Evolutionary conservation across 2,888 invertebrate genomes (phyloP).

Genomic region (Ectropis crepuscularia): DNA sequence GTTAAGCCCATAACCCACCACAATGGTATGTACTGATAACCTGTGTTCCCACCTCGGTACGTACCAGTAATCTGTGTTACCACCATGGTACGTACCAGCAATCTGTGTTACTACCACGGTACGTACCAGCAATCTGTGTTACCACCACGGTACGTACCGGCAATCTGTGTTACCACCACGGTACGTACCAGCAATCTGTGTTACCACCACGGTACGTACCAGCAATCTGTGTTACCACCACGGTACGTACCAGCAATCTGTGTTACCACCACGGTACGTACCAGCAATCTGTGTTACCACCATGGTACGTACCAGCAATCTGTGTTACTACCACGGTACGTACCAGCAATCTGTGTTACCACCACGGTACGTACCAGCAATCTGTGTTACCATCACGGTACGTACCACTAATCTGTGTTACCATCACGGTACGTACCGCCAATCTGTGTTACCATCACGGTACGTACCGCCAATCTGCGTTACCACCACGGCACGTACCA

Average conservation of each 20-base stretch:
- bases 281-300: conserved; percentile 81
- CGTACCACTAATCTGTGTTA: conserved; percentile 87
- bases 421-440: conserved; percentile 94
- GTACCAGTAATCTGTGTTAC: too few relatives aligned
- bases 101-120: too few relatives aligned
- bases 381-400: conserved; percentile 85
- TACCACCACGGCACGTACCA: neutral
- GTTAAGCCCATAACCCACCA: too few relatives aligned
- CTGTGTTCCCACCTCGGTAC: too few relatives aligned
- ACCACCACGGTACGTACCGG: too few relatives aligned
- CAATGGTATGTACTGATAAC: too few relatives aligned
- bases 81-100: too few relatives aligned
- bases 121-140: too few relatives aligned
- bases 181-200: too few relatives aligned
- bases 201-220: conserved; percentile 87
- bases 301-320: conserved; percentile 87
- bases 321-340: conserved; percentile 86
- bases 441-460: conserved; percentile 3
- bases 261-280: conserved; percentile 88
- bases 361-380: conserved; percentile 91
- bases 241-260: conserved; percentile 90
- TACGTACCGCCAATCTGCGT: neutral
- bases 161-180: too few relatives aligned
- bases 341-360: conserved; percentile 88
- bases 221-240: conserved; percentile 69